These are phyloP conservation scores for Hoplias malabaricus DNA, from an alignment of 2,113 vertebrate genomes.

Conservation along the genomic window DNA sequence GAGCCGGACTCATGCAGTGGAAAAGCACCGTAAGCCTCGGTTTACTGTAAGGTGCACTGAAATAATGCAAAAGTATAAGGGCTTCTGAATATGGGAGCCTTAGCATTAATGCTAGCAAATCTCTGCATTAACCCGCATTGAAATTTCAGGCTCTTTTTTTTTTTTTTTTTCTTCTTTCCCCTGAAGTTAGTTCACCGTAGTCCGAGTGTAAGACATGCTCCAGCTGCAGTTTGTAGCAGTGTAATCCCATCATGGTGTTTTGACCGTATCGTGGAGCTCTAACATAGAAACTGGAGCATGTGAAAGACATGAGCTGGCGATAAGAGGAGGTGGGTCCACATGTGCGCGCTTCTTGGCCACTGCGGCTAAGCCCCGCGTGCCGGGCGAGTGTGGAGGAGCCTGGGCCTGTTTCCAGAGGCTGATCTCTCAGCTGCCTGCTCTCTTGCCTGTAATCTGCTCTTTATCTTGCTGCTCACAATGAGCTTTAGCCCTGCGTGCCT, in stretches of 20 bases:
- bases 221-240: too few species aligned
- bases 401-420: slow-evolving; percentile 32
- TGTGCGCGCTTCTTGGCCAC: slow-evolving; percentile 32
- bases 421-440: slow-evolving; percentile 33
- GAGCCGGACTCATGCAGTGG: too few species aligned
- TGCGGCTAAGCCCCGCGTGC: slow-evolving; percentile 20
- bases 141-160: too few species aligned
- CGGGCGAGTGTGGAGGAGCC: slow-evolving; percentile 30
- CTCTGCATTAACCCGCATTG: too few species aligned
- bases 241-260: not conserved
- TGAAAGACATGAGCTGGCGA: slow-evolving; percentile 42
- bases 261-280: not conserved
- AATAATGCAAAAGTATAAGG: too few species aligned
- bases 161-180: too few species aligned
- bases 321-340: slow-evolving; percentile 9
- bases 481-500: slow-evolving; percentile 21
- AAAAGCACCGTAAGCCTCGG: too few species aligned
- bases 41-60: too few species aligned
- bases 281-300: not conserved
- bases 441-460: slow-evolving; percentile 45
- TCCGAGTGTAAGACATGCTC: too few species aligned
- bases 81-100: too few species aligned
- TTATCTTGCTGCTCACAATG: slow-evolving; percentile 48
- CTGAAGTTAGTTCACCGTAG: too few species aligned
- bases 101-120: too few species aligned